Percentiles rank a stretch among this genome's conserved stretches.
Conservation (phyloP, 2,797 vertebrate genomes). For the Hirundo rustica region DNA sequence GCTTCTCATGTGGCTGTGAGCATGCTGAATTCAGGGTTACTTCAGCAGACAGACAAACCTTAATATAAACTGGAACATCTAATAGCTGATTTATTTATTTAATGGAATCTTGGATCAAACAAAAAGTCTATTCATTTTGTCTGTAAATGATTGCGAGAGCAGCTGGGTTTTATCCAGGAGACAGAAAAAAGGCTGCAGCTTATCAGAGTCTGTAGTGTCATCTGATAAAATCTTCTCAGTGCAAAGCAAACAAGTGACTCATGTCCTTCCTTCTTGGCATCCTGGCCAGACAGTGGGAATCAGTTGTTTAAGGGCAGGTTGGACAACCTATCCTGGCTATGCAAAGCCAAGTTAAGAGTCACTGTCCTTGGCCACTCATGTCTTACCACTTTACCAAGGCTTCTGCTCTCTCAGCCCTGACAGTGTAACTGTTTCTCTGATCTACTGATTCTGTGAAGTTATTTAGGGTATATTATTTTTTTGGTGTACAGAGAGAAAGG, state of each 20-base stretch:
- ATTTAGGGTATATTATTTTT: not conserved
- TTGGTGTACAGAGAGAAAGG: not conserved
- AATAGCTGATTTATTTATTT: slow-evolving; percentile 69
- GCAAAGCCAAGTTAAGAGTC: not conserved
- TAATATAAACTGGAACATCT: slow-evolving; percentile 50
- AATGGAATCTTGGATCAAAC: slow-evolving; percentile 59
- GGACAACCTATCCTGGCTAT: slow-evolving; percentile 19
- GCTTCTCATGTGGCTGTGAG: not conserved
- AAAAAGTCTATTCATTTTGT: slow-evolving; percentile 65
- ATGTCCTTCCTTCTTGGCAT: slow-evolving; percentile 46
- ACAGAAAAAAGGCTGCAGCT: slow-evolving; percentile 48
- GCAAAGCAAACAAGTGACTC: slow-evolving; percentile 62
- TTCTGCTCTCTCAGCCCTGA: not conserved
- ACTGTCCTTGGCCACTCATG: not conserved
- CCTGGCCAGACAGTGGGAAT: slow-evolving; percentile 27
- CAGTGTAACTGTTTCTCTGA: not conserved
- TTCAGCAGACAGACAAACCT: slow-evolving; percentile 25
- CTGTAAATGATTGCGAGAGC: slow-evolving; percentile 67
- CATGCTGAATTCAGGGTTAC: slow-evolving; percentile 10
- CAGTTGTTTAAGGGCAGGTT: slow-evolving; percentile 41
- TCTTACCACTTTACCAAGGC: not conserved
- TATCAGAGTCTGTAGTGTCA: slow-evolving; percentile 65
- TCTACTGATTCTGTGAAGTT: not conserved
- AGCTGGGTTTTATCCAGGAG: slow-evolving; percentile 63
- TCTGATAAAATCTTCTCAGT: slow-evolving; percentile 63